Conservation (phyloP, 2,113 vertebrate species). For the Xyrauchen texanus region DNA sequence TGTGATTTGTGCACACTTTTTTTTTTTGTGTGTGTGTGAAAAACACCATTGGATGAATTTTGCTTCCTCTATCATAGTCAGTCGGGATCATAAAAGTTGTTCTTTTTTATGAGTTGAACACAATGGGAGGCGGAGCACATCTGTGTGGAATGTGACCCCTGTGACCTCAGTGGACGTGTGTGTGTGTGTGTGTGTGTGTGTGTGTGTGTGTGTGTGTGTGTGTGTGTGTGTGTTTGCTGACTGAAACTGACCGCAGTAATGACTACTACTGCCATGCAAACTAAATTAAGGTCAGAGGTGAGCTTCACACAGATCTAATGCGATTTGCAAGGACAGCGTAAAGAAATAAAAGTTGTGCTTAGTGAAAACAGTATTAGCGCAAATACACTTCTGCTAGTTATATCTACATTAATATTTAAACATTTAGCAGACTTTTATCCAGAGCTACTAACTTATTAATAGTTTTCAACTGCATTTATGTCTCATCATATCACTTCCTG, state of each 20-base stretch:
- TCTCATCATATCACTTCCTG: too few species aligned
- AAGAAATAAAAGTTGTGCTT: too few species aligned
- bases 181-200: too few species aligned
- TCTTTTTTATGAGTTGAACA: constrained; percentile 56
- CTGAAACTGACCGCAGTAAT: constrained; percentile 4
- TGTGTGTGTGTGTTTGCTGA: constrained; percentile 20
- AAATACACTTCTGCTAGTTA: too few species aligned
- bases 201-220: neutral
- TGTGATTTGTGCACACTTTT: neutral
- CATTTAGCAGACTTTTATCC: too few species aligned
- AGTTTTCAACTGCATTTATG: too few species aligned
- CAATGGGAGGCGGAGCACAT: constrained; percentile 59
- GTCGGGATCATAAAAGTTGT: neutral
- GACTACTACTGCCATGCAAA: neutral
- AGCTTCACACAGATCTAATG: neutral
- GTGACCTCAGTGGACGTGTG: constrained; percentile 63
- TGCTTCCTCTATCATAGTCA: constrained; percentile 60
- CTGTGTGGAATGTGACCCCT: constrained; percentile 72
- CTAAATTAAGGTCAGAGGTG: constrained; percentile 17
- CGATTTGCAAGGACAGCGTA: too few species aligned
- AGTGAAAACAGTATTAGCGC: too few species aligned
- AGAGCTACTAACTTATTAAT: too few species aligned
- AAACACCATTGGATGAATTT: constrained; percentile 28
- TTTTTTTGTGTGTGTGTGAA: constrained; percentile 32
- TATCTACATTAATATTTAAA: too few species aligned